Evolutionary conservation across 2,113 vertebrate genomes (phyloP).

Genomic region (Tupaia tana): DNA sequence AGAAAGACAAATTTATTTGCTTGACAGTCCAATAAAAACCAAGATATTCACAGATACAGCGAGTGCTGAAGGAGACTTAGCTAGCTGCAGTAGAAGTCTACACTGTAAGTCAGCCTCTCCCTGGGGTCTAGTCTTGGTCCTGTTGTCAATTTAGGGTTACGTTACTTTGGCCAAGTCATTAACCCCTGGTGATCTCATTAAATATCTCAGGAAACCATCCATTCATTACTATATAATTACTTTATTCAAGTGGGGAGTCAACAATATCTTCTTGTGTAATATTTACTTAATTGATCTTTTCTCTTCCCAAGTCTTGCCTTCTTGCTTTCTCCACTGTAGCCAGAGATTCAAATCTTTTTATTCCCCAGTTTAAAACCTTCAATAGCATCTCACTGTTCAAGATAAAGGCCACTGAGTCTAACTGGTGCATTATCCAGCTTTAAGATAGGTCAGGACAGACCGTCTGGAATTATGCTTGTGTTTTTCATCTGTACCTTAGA

Average conservation of each 20-base stretch:
- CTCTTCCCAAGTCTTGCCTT: not conserved
- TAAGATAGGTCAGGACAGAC: not conserved
- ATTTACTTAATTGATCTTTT: not conserved
- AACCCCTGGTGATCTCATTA: not conserved
- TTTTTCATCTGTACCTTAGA: not conserved
- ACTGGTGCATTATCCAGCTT: not conserved
- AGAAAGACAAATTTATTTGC: conserved; percentile 36
- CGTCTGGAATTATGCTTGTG: not conserved
- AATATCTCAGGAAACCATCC: not conserved
- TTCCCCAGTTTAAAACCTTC: not conserved
- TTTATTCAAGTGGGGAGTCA: not conserved
- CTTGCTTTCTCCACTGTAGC: not conserved
- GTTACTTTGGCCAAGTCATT: not conserved
- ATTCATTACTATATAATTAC: not conserved
- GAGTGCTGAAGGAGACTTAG: not conserved
- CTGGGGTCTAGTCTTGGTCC: not conserved
- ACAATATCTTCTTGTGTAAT: not conserved
- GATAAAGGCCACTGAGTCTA: not conserved
- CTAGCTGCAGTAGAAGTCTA: not conserved
- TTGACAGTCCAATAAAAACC: conserved; percentile 22
- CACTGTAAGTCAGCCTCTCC: not conserved
- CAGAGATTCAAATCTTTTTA: not conserved
- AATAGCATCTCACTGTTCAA: not conserved
- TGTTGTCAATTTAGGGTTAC: not conserved
- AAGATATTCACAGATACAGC: not conserved